A percentile compares a stretch with the other conserved stretches of the same genome.
These are phyloP conservation scores for Eudemis profundana DNA, from an alignment of 2,888 invertebrate genomes.

Conservation along the genomic window DNA sequence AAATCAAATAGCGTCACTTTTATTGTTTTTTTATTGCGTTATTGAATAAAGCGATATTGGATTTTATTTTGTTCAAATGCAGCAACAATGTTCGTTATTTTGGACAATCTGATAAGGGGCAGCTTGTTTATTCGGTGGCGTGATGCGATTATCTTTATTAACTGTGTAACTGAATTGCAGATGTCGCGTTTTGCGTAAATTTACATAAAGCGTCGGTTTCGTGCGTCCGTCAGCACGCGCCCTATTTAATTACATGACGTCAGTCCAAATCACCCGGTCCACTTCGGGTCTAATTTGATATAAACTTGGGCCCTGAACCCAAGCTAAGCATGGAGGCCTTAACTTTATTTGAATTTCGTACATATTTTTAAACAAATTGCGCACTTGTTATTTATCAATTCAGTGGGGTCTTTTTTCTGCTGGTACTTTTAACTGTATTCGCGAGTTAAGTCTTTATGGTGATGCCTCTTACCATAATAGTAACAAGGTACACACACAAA, in stretches of 20 bases:
- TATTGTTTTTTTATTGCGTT: background rate
- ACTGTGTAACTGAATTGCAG: conserved; percentile 56
- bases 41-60: background rate
- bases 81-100: background rate
- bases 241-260: conserved; percentile 66
- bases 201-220: conserved; percentile 59
- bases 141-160: conserved; percentile 45
- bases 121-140: conserved; percentile 51
- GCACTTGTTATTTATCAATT: conserved; percentile 3
- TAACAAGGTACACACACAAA: too few relatives aligned
- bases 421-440: background rate
- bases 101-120: conserved; percentile 52
- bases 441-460: too few relatives aligned
- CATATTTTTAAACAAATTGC: conserved; percentile 6
- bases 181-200: conserved; percentile 58
- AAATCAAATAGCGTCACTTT: background rate
- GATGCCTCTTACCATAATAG: too few relatives aligned
- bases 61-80: background rate
- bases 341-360: conserved; percentile 17
- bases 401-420: background rate
- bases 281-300: conserved; percentile 55
- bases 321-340: conserved; percentile 12
- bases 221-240: conserved; percentile 51
- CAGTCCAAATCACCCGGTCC: conserved; percentile 58
- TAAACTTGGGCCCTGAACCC: conserved; percentile 48